Base-by-base conservation (phyloP, 2,797 vertebrate species). In the Muscicapa striata region DNA sequence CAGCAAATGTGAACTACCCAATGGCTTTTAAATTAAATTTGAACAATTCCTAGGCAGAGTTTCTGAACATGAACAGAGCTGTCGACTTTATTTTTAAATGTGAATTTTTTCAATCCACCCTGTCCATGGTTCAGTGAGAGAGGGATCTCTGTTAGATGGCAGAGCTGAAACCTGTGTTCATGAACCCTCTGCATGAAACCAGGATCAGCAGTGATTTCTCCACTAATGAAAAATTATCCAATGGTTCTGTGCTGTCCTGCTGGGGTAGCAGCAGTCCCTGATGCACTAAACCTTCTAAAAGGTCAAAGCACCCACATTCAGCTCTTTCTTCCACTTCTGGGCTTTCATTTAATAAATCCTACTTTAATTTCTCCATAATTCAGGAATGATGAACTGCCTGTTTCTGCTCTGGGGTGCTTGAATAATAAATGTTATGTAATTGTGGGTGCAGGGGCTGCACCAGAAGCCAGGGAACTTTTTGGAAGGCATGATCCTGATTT, bases 401-500 rank as follows among this genome's bases (percentile, higher is more conserved):
- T 81, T 58, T 58, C 58, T 95, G 90, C 75, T 84, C 77, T 63
- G 67, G 74, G 63, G 58, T 76, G 84, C 77, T 63, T 38, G 74
- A 79, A 40, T 77, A 78, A 21, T 69, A 41, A 78, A 66, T 78
- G 32, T 76, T 73, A 26, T 13, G 6, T 20, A 81, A 77, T 58
- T 54, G 45, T 43, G 57, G 69, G 29, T 48, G 58, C 36, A 34
- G 19, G 63, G 24, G 45, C 64, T 89, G 72, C 26, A 40, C 32
- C 52, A 70, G 63, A 58, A 88, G 67, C 55, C 87, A 63, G 64
- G 64, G 74, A 90, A 46, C 77, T 36, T 78, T 88, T 74, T 40
- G 80, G 85, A 88, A 94, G 70, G 52, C 67, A 30, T 49, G 89
- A 87, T 96, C 94, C 95, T 96, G 94, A 94, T 94, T 96, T 96